Evolutionary conservation across 2,113 vertebrate species (phyloP), one percentile per base, ranked within the genome.

Genomic region (Tragelaphus buxtoni): DNA sequence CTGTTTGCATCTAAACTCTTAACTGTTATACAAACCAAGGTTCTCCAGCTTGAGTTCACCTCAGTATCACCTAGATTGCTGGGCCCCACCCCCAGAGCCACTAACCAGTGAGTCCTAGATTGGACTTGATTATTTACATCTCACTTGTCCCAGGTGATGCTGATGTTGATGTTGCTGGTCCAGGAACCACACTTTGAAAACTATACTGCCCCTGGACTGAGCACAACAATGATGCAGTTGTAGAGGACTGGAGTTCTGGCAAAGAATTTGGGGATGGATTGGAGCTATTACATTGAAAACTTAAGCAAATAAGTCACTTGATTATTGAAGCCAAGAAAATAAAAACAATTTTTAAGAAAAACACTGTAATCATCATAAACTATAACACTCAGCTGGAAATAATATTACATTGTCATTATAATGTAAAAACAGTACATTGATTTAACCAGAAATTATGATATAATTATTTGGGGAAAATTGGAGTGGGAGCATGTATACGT

Each of bases 401-500:
- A 94, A 95, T 88, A 79, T 51, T 87, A 91, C 72, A 80, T 81
- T 91, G 87, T 83, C 91, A 91, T 91, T 95, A 42, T 82, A 95
- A 74, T 74, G 18, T 91, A 89, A 91, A 84, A 96, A 85, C 51
- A 79, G 55, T 76, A 63, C 80, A 49, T 74, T 39, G 51, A 93
- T 89, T 89, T 94, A 92, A 96, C 89, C 28, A 93, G 91, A 96
- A 95, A 74, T 76, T 92, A 89, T 95, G 91, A 63, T 72, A 72
- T 56, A 94, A 87, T 96, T 95, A 94, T 95, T 94, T 86, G 20
- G 72, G 58, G 24, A 94, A 94, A 89, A 82, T 56, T 85, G 58
- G 47, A 76, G 86, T 72, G 53, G 61, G 45, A 9, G 35, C 58
- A 32, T 69, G 3, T 51, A 17, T 42, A 7, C 65, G 7, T 61